Evolutionary conservation across 1,140 invertebrate species (phyloP).

Genomic region (Condylostylus longicornis): DNA sequence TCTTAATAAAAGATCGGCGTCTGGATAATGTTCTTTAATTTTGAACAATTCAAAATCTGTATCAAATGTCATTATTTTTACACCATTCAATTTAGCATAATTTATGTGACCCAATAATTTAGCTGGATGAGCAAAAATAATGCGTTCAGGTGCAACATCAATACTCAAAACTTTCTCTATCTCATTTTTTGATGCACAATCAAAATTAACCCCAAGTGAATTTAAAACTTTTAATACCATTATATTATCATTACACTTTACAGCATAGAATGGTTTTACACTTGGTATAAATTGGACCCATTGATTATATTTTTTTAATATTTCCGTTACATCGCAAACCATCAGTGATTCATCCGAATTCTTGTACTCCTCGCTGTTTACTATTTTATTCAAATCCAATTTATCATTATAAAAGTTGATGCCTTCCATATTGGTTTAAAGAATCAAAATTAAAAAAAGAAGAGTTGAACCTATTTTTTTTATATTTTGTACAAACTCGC

Average conservation of each 20-base stretch:
- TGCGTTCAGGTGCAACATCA: slow-evolving; percentile 62
- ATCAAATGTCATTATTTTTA: slow-evolving; percentile 88
- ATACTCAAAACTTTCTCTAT: slow-evolving; percentile 55
- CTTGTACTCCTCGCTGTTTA: no score
- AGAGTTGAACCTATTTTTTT: no score
- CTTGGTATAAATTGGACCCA: slow-evolving; percentile 78
- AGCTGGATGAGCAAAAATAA: slow-evolving; percentile 96
- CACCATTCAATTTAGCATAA: slow-evolving; percentile 61
- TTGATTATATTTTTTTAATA: slow-evolving; percentile 67
- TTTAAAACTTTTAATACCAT: slow-evolving; percentile 70
- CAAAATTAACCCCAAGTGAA: slow-evolving; percentile 77
- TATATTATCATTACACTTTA: slow-evolving; percentile 89
- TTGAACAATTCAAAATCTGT: slow-evolving; percentile 89
- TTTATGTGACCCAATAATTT: slow-evolving; percentile 87
- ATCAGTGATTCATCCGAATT: slow-evolving; percentile 79
- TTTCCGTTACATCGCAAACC: slow-evolving; percentile 77
- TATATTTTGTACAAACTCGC: no score
- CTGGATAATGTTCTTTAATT: slow-evolving; percentile 66
- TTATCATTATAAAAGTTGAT: no score
- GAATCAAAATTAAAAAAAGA: no score
- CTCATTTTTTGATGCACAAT: slow-evolving; percentile 91
- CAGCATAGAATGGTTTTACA: slow-evolving; percentile 87
- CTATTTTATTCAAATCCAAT: no score
- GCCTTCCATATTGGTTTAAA: no score
- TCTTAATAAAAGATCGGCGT: slow-evolving; percentile 72